A percentile compares a stretch with the other conserved stretches of the same genome.
These are phyloP conservation scores for Pipistrellus kuhlii DNA, from an alignment of 2,797 vertebrate genomes.

Conservation along the genomic window DNA sequence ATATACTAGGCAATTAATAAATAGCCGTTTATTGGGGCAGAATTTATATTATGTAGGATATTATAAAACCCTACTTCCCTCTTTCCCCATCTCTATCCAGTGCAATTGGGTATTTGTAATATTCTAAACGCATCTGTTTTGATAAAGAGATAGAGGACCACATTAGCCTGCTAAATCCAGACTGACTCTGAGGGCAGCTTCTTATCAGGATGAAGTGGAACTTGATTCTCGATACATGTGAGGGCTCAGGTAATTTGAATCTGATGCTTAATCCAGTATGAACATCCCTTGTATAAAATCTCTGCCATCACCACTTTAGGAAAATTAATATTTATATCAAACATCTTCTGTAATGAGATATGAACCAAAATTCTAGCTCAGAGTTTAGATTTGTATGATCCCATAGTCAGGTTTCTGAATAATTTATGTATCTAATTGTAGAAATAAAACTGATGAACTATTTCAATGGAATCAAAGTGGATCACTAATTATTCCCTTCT, in stretches of 20 bases:
- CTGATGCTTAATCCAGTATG: conserved; percentile 50
- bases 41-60: background rate
- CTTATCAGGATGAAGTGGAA: conserved; percentile 58
- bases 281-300: conserved; percentile 64
- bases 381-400: conserved; percentile 60
- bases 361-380: conserved; percentile 47
- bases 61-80: background rate
- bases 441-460: conserved; percentile 65
- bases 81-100: background rate
- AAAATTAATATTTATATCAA: conserved; percentile 74
- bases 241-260: conserved; percentile 52
- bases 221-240: conserved; percentile 15
- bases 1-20: background rate
- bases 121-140: conserved; percentile 4
- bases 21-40: background rate
- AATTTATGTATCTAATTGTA: conserved; percentile 70
- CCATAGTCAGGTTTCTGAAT: conserved; percentile 60
- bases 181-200: background rate
- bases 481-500: conserved; percentile 42
- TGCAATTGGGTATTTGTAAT: conserved; percentile 1
- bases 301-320: conserved; percentile 60
- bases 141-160: background rate
- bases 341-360: conserved; percentile 72
- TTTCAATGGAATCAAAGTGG: conserved; percentile 60
- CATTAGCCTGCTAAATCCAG: background rate